Evolutionary conservation across 2,113 vertebrate genomes (phyloP).

Genomic region (Bambusicola thoracicus): DNA sequence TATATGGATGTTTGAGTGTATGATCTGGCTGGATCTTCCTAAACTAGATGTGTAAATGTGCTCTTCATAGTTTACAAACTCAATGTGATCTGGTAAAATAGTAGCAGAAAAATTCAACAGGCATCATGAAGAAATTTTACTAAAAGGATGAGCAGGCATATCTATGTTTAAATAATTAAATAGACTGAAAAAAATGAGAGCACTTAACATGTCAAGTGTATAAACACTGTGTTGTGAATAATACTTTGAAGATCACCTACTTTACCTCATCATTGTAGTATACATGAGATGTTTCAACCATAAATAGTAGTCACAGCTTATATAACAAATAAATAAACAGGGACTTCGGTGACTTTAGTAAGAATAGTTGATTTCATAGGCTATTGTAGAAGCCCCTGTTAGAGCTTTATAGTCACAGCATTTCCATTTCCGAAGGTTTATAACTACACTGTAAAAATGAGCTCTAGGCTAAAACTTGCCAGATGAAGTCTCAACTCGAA

Average conservation of each 20-base stretch:
- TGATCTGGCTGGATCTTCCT: neutral
- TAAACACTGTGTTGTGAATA: neutral
- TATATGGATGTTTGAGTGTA: neutral
- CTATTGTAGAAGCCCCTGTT: neutral
- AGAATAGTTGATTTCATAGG: neutral
- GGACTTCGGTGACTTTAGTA: neutral
- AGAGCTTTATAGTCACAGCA: neutral
- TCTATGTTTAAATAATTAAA: neutral
- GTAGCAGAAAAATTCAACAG: neutral
- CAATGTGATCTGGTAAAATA: neutral
- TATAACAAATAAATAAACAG: neutral
- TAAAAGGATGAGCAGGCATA: neutral
- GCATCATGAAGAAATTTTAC: neutral
- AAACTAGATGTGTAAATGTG: neutral
- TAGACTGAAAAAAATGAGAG: neutral
- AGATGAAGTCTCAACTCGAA: constrained; percentile 16
- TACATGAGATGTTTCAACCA: neutral
- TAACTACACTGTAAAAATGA: constrained; percentile 15
- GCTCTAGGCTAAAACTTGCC: constrained; percentile 12
- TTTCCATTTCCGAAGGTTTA: constrained; percentile 37
- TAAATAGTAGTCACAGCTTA: neutral
- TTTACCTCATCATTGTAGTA: neutral
- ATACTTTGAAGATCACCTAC: neutral
- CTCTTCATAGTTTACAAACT: neutral
- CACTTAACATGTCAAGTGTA: neutral